A percentile compares a stretch with the other conserved stretches of the same genome.
These are phyloP conservation scores for Cataglyphis cursor DNA, from an alignment of 2,888 invertebrate genomes.

Conservation along the genomic window DNA sequence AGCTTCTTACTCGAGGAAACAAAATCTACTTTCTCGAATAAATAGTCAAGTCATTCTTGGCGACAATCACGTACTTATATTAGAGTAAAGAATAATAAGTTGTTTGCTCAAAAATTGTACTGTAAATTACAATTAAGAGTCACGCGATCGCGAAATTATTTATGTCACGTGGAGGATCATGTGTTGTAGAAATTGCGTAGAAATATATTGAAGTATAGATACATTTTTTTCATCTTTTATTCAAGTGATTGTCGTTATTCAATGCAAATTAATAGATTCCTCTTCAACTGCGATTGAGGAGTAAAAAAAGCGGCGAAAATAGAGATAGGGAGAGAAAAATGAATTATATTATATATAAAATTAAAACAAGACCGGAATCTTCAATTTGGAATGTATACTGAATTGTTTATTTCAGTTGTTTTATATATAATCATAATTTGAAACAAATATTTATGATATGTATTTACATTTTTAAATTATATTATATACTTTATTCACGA, in stretches of 20 bases:
- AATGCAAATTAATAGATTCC: background rate
- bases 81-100: background rate
- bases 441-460: background rate
- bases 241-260: conserved; percentile 2
- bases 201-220: background rate
- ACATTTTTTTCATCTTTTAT: background rate
- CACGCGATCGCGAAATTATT: background rate
- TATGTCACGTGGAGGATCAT: background rate
- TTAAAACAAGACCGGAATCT: background rate
- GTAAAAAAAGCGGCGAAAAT: background rate
- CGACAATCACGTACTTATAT: background rate
- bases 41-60: conserved; percentile 8
- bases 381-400: background rate
- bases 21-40: conserved; percentile 13
- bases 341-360: background rate
- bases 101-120: background rate
- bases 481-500: background rate
- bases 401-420: background rate
- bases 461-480: background rate
- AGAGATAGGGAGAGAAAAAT: background rate
- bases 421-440: background rate
- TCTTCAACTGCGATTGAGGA: background rate
- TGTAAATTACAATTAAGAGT: conserved; percentile 7
- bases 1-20: background rate
- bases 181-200: background rate